phyloP scores from a whole-genome alignment of 2,888 invertebrate species.

The Acronicta alni region DNA sequence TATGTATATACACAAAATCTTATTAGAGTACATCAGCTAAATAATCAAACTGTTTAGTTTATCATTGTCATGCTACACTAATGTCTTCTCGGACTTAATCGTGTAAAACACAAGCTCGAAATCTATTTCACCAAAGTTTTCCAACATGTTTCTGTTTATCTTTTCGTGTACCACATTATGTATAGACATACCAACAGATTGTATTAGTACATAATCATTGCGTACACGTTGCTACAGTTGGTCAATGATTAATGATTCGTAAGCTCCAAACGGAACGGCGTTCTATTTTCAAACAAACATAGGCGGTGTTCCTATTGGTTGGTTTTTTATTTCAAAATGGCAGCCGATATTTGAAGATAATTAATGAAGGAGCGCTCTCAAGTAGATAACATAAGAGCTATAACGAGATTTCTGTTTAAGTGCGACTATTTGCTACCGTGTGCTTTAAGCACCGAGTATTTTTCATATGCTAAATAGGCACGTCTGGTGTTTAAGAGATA shows the following conservation, averaged over 20 bases:
- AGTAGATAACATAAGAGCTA: slow-evolving; percentile 74
- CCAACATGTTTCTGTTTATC: slow-evolving; percentile 2
- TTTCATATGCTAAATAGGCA: slow-evolving; percentile 80
- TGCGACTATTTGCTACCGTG: slow-evolving; percentile 77
- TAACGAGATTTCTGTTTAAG: slow-evolving; percentile 72
- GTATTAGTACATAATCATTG: slow-evolving; percentile 59
- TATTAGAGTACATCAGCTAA: slow-evolving; percentile 52
- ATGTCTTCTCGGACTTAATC: slow-evolving; percentile 16
- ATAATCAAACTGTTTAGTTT: slow-evolving; percentile 48
- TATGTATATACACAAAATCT: slow-evolving; percentile 51
- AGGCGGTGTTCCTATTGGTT: slow-evolving; percentile 75
- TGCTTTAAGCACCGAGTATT: slow-evolving; percentile 72
- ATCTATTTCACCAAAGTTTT: slow-evolving; percentile 3
- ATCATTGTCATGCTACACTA: slow-evolving; percentile 38
- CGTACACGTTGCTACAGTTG: slow-evolving; percentile 62
- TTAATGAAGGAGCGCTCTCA: slow-evolving; percentile 77
- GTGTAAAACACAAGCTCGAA: not conserved
- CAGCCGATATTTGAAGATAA: slow-evolving; percentile 83
- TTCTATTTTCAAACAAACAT: slow-evolving; percentile 83
- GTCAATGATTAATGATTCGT: slow-evolving; percentile 82
- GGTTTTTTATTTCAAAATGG: slow-evolving; percentile 81
- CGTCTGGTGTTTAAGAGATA: slow-evolving; percentile 59
- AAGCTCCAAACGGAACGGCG: slow-evolving; percentile 72
- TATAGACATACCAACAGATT: slow-evolving; percentile 35
- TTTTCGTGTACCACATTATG: slow-evolving; percentile 30